phyloP scores from a whole-genome alignment of 2,113 vertebrate species.

The Ahaetulla prasina region DNA sequence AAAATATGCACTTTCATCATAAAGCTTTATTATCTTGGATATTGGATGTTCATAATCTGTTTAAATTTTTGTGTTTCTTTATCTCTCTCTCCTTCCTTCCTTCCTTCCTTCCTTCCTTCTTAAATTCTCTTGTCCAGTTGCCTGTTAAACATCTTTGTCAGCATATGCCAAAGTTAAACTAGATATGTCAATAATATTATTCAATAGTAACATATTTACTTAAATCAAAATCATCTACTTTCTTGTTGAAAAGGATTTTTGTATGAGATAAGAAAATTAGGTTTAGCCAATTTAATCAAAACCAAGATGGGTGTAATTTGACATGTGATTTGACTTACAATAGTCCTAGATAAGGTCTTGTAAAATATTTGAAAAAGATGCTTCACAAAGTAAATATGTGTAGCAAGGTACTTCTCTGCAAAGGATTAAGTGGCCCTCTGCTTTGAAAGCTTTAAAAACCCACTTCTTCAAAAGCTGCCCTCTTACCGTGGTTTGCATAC shows the following conservation, averaged over 20 bases:
- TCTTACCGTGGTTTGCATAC: background rate
- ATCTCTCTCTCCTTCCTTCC: slow-evolving; percentile 1
- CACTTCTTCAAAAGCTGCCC: background rate
- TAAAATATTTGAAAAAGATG: background rate
- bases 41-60: background rate
- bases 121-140: slow-evolving; percentile 75
- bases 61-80: background rate
- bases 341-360: background rate
- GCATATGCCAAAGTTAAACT: slow-evolving; percentile 86
- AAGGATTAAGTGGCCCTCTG: background rate
- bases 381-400: background rate
- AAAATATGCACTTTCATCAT: background rate
- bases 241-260: background rate
- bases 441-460: background rate
- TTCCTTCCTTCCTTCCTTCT: background rate
- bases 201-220: slow-evolving; percentile 14
- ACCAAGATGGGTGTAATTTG: background rate
- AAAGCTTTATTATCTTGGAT: background rate
- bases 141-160: slow-evolving; percentile 80
- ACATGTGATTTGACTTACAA: background rate
- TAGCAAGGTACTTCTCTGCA: background rate
- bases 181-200: slow-evolving; percentile 79
- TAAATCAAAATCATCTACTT: accelerated
- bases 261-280: background rate
- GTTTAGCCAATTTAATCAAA: background rate